phyloP scores from a whole-genome alignment of 2,113 vertebrate genomes.

The Octodon degus region DNA sequence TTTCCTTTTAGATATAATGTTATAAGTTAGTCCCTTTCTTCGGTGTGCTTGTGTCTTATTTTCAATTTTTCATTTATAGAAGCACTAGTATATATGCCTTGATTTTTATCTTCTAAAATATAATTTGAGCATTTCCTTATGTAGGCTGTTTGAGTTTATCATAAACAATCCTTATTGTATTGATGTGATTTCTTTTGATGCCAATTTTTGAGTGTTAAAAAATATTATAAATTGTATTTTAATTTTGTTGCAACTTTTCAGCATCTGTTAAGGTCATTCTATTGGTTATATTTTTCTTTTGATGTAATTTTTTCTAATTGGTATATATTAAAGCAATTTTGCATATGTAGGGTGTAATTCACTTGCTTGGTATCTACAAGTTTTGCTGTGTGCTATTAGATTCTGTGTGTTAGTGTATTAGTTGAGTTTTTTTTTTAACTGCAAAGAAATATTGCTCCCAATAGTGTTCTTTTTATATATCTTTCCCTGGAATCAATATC shows the following conservation, averaged over 20 bases:
- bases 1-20: not conserved
- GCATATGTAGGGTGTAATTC: not conserved
- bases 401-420: not conserved
- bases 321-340: not conserved
- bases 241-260: not conserved
- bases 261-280: not conserved
- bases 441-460: not conserved
- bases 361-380: not conserved
- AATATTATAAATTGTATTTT: not conserved
- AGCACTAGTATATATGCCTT: not conserved
- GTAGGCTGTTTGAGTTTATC: not conserved
- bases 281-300: not conserved
- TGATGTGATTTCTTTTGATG: not conserved
- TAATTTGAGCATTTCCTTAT: not conserved
- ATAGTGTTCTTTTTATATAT: not conserved
- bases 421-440: not conserved
- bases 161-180: not conserved
- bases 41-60: not conserved
- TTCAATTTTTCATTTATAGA: not conserved
- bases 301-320: not conserved
- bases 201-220: not conserved
- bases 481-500: not conserved
- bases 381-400: not conserved
- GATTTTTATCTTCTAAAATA: not conserved
- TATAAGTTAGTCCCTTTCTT: not conserved